Conservation (phyloP, 2,888 invertebrate species). For the Drosophila eohydei region DNA sequence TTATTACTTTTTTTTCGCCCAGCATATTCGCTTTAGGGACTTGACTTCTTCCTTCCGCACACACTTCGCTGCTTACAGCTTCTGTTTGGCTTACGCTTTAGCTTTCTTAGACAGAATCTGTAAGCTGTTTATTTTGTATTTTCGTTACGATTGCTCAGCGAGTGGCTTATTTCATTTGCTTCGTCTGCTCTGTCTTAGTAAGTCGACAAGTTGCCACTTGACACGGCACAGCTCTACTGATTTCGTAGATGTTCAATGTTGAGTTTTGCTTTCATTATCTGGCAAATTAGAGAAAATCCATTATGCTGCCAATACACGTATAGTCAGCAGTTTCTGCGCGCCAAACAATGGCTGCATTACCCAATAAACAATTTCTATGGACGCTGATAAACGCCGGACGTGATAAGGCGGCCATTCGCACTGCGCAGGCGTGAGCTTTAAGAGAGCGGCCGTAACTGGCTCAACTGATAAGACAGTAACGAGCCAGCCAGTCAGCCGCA, state of each 20-base stretch:
- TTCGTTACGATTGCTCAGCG: constrained; percentile 62
- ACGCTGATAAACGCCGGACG: constrained; percentile 55
- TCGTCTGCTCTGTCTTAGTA: constrained; percentile 43
- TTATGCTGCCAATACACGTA: constrained; percentile 33
- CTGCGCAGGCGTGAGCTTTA: constrained; percentile 74
- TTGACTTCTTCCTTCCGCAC: background rate
- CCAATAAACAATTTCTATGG: constrained; percentile 52
- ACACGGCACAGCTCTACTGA: constrained; percentile 34
- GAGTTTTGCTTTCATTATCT: constrained; percentile 35
- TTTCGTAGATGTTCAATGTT: constrained; percentile 14
- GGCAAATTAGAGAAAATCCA: constrained; percentile 49
- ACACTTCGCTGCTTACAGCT: constrained; percentile 3
- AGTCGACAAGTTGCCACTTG: constrained; percentile 40
- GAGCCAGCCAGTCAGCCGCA: constrained; percentile 1
- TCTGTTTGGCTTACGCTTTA: constrained; percentile 13
- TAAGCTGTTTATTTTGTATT: constrained; percentile 54
- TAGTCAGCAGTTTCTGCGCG: constrained; percentile 54
- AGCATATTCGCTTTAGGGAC: constrained; percentile 13
- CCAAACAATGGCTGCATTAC: constrained; percentile 49
- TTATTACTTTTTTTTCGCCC: constrained; percentile 36
- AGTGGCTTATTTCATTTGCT: constrained; percentile 47
- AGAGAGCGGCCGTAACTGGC: constrained; percentile 25
- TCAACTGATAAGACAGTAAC: constrained; percentile 66
- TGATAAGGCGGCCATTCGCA: constrained; percentile 50
- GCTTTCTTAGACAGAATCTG: constrained; percentile 25